phyloP scores from a whole-genome alignment of 2,888 invertebrate species.

The Cosmopolites sordidus region DNA sequence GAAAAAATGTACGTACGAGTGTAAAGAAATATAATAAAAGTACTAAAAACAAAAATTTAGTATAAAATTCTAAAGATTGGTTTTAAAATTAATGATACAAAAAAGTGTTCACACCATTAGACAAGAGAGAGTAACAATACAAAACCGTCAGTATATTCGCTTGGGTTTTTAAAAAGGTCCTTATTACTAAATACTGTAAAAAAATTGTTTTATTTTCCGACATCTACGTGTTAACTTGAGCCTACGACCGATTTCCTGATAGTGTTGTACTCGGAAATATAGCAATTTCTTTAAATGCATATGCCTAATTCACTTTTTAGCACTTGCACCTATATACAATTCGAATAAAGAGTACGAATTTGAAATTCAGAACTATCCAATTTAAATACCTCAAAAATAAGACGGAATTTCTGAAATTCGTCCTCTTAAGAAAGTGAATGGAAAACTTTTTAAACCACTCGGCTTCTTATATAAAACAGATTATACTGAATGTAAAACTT shows the following conservation, averaged over 20 bases:
- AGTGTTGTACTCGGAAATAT: background rate
- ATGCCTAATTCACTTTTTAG: background rate
- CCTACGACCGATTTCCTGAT: background rate
- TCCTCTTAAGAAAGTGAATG: too few species aligned
- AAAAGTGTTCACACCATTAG: conserved; percentile 26
- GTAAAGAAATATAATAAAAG: conserved; percentile 19
- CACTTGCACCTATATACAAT: background rate
- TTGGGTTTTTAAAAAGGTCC: conserved; percentile 1
- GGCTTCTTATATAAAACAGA: too few species aligned
- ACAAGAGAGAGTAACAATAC: conserved; percentile 31
- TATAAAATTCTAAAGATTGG: conserved; percentile 27
- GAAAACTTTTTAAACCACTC: too few species aligned
- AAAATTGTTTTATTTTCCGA: background rate
- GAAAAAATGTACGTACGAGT: conserved; percentile 10
- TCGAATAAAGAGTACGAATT: too few species aligned
- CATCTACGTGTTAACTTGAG: background rate
- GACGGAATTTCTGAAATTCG: too few species aligned
- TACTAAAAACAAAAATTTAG: conserved; percentile 22
- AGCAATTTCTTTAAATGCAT: background rate
- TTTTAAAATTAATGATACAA: conserved; percentile 25
- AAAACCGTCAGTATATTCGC: conserved; percentile 6
- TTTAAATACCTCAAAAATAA: too few species aligned
- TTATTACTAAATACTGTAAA: conserved; percentile 7
- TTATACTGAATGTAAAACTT: too few species aligned
- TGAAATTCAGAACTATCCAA: too few species aligned